phyloP scores from a whole-genome alignment of 2,113 vertebrate genomes.

The Mastomys natalensis region DNA sequence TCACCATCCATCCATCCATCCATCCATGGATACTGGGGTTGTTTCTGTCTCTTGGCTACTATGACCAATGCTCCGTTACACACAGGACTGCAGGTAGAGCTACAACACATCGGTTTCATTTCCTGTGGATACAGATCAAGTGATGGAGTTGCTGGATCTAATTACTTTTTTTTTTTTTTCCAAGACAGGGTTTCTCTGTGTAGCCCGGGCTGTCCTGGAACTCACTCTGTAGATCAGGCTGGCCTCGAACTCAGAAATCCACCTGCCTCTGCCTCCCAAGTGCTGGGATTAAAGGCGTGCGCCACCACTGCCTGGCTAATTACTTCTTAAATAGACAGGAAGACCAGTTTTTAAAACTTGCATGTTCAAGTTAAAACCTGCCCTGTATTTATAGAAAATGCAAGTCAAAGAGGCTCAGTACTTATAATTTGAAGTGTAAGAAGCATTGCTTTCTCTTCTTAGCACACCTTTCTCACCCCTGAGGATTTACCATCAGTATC shows the following conservation, averaged over 20 bases:
- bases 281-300: too few species aligned
- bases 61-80: background rate
- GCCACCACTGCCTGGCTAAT: too few species aligned
- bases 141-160: background rate
- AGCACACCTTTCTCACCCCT: background rate
- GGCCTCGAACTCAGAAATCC: too few species aligned
- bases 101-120: background rate
- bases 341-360: background rate
- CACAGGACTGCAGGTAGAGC: too few species aligned
- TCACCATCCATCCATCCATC: too few species aligned
- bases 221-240: too few species aligned
- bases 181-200: too few species aligned
- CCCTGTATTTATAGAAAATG: background rate
- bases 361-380: background rate
- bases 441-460: background rate
- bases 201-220: too few species aligned
- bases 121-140: background rate
- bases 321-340: background rate
- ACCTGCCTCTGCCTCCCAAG: too few species aligned
- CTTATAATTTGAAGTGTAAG: background rate
- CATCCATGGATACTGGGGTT: background rate
- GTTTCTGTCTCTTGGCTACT: background rate
- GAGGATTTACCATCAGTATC: background rate
- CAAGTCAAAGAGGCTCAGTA: background rate
- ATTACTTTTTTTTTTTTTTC: background rate